Evolutionary conservation across 2,797 vertebrate genomes (phyloP).

Genomic region (Sarcoramphus papa): DNA sequence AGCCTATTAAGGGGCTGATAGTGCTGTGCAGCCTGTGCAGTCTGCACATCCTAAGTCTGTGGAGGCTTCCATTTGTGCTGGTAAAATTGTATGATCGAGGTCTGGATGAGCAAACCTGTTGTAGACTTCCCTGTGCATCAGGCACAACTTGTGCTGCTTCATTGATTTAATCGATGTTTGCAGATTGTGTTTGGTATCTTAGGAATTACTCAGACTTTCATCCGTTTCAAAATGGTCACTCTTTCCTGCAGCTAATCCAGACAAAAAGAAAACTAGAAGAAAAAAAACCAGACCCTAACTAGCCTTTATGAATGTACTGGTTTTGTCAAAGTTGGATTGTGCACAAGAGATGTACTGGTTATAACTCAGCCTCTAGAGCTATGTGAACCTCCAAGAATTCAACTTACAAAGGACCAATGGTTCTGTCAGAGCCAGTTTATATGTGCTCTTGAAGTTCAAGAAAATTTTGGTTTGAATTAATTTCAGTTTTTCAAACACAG

Average conservation of each 20-base stretch:
- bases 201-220: background rate
- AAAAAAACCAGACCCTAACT: background rate
- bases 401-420: background rate
- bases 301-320: background rate
- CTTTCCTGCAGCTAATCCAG: background rate
- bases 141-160: background rate
- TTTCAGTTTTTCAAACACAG: background rate
- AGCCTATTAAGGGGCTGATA: background rate
- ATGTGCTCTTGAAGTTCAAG: background rate
- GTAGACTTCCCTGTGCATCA: background rate
- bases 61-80: background rate
- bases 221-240: background rate
- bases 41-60: background rate
- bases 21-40: background rate
- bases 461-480: background rate
- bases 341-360: background rate
- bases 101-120: background rate
- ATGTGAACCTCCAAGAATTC: background rate
- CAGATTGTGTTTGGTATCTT: background rate
- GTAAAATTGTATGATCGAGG: background rate
- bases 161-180: background rate
- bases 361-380: background rate
- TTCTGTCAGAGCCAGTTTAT: background rate
- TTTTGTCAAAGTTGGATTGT: background rate
- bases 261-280: background rate